A percentile compares a stretch with the other conserved stretches of the same genome.
phyloP scores from a whole-genome alignment of 2,797 vertebrate genomes.

The Acrossocheilus wenchowensis region DNA sequence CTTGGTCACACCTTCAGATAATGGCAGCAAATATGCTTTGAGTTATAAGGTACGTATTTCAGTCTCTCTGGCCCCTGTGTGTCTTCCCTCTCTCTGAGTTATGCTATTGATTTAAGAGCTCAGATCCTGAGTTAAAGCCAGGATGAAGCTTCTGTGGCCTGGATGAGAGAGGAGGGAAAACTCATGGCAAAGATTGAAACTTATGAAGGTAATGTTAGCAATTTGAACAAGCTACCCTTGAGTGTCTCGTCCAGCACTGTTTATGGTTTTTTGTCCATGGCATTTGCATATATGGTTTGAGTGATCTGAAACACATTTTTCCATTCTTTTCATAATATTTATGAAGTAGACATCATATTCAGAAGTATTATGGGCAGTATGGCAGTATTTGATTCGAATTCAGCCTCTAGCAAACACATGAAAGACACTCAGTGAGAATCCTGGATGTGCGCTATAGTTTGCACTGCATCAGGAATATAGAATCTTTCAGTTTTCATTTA shows the following conservation, averaged over 20 bases:
- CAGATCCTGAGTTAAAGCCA: slow-evolving; percentile 55
- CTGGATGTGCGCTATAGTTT: background rate
- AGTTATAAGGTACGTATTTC: slow-evolving; percentile 62
- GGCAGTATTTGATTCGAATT: background rate
- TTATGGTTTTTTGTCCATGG: background rate
- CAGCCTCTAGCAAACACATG: background rate
- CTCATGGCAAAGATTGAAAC: slow-evolving; percentile 36
- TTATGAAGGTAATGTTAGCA: background rate
- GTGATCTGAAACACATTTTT: background rate
- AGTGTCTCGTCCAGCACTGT: background rate
- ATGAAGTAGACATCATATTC: background rate
- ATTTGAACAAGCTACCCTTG: background rate
- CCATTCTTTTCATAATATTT: background rate
- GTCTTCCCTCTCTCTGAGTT: slow-evolving; percentile 51
- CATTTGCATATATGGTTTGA: background rate
- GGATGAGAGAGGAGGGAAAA: slow-evolving; percentile 25
- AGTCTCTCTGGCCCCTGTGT: slow-evolving; percentile 54
- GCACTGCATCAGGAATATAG: background rate
- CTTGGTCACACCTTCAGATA: slow-evolving; percentile 61
- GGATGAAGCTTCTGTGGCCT: slow-evolving; percentile 52
- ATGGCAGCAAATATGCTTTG: slow-evolving; percentile 63
- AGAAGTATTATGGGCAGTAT: background rate
- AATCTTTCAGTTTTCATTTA: background rate
- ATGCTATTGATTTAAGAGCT: slow-evolving; percentile 60
- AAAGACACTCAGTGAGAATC: background rate